Conservation (phyloP, 2,113 vertebrate species). For the Cyphomyrus plagiostoma region DNA sequence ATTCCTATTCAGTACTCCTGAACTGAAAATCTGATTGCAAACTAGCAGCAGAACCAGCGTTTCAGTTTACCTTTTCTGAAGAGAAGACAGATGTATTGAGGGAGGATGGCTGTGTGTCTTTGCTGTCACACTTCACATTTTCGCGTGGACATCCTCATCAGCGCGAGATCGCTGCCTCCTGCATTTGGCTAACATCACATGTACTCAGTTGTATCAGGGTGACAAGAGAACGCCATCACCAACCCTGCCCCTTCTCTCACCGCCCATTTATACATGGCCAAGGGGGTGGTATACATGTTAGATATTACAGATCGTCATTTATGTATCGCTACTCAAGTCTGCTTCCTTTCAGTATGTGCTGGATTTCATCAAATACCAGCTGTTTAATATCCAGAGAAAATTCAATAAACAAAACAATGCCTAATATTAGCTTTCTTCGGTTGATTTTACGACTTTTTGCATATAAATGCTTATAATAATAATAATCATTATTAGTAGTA, state of each 20-base stretch:
- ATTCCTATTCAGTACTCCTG: constrained; percentile 43
- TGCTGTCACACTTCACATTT: constrained; percentile 73
- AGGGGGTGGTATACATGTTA: constrained; percentile 44
- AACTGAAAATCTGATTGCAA: constrained; percentile 44
- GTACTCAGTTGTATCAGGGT: constrained; percentile 72
- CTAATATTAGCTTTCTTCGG: neutral
- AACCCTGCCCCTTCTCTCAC: constrained; percentile 43
- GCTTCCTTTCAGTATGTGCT: constrained; percentile 18
- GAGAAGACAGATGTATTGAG: constrained; percentile 64
- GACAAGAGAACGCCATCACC: constrained; percentile 65
- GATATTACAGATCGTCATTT: constrained; percentile 45
- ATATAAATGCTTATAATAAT: neutral
- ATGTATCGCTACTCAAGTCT: constrained; percentile 35
- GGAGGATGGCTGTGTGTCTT: constrained; percentile 59
- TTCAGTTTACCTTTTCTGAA: constrained; percentile 64
- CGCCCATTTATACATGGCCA: constrained; percentile 48
- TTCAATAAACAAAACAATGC: neutral
- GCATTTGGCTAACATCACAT: constrained; percentile 82
- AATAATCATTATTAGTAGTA: neutral
- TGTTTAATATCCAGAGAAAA: neutral
- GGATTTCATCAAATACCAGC: constrained; percentile 15
- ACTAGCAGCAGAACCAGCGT: constrained; percentile 38
- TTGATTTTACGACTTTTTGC: neutral
- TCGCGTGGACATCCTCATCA: constrained; percentile 74
- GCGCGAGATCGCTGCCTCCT: constrained; percentile 74